phyloP scores from a whole-genome alignment of 2,888 invertebrate species.

The Ligdia adustata region DNA sequence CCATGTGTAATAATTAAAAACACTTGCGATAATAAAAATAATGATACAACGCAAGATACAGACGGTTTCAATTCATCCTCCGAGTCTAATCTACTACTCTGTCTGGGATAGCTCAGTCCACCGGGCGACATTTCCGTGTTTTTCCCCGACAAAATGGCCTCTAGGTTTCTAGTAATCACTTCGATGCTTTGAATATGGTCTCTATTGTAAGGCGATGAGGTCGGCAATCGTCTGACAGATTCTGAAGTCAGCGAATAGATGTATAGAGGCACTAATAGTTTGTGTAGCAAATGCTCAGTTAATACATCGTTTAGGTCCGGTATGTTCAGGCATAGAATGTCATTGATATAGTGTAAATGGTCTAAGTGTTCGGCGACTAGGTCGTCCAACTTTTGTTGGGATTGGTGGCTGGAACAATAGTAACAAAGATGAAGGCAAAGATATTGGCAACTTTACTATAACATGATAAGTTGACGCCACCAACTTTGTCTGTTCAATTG shows the following conservation, averaged over 20 bases:
- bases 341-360: slow-evolving; percentile 98
- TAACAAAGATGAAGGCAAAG: slow-evolving; percentile 7
- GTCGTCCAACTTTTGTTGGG: slow-evolving; percentile 95
- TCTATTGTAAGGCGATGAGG: slow-evolving; percentile 69
- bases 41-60: slow-evolving; percentile 94
- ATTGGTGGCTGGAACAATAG: slow-evolving; percentile 89
- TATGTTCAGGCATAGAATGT: slow-evolving; percentile 96
- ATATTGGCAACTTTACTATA: slow-evolving; percentile 8
- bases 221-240: slow-evolving; percentile 51
- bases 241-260: slow-evolving; percentile 92
- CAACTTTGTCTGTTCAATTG: neutral
- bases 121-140: slow-evolving; percentile 78
- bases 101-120: slow-evolving; percentile 62
- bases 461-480: neutral
- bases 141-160: slow-evolving; percentile 85
- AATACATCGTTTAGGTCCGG: slow-evolving; percentile 96
- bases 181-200: slow-evolving; percentile 83
- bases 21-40: slow-evolving; percentile 96
- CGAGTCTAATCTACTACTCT: slow-evolving; percentile 59
- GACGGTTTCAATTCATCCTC: slow-evolving; percentile 87
- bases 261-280: slow-evolving; percentile 96
- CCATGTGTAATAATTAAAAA: slow-evolving; percentile 96
- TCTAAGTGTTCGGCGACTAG: slow-evolving; percentile 98
- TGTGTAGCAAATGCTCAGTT: slow-evolving; percentile 96
- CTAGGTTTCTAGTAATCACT: slow-evolving; percentile 85